phyloP scores from a whole-genome alignment of 2,113 vertebrate genomes.

The Helogale parvula region DNA sequence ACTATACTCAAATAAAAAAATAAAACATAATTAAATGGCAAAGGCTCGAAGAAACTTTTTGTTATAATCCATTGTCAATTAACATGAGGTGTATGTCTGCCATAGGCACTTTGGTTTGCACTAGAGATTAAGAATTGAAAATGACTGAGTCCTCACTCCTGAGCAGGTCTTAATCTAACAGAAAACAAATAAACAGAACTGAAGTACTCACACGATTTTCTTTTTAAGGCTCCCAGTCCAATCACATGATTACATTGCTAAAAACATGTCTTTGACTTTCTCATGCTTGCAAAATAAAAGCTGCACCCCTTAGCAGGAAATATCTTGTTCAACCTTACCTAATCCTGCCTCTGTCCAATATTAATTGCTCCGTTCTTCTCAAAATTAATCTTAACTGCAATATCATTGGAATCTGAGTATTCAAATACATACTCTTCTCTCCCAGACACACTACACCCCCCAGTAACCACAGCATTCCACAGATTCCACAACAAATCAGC shows the following conservation, averaged over 20 bases:
- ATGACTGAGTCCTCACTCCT: not conserved
- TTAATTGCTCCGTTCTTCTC: not conserved
- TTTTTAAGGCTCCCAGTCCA: not conserved
- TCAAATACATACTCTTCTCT: not conserved
- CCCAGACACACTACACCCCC: not conserved
- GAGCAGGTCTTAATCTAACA: not conserved
- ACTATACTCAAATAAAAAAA: not conserved
- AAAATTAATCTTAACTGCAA: fast-evolving
- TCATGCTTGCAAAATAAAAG: not conserved
- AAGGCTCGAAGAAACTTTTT: not conserved
- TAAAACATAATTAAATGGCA: not conserved
- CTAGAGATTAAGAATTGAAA: not conserved
- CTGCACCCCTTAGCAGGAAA: not conserved
- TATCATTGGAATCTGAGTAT: not conserved
- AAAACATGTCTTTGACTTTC: not conserved
- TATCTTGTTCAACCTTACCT: not conserved
- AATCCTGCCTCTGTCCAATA: not conserved
- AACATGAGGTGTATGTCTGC: not conserved
- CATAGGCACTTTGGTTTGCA: not conserved
- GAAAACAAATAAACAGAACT: not conserved
- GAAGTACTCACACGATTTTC: not conserved
- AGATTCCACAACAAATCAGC: not conserved
- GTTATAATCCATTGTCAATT: not conserved
- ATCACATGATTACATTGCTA: not conserved
- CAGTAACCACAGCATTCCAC: not conserved